These are phyloP conservation scores for Sthenelais limicola DNA, from an alignment of 2,888 invertebrate species.

Conservation along the genomic window DNA sequence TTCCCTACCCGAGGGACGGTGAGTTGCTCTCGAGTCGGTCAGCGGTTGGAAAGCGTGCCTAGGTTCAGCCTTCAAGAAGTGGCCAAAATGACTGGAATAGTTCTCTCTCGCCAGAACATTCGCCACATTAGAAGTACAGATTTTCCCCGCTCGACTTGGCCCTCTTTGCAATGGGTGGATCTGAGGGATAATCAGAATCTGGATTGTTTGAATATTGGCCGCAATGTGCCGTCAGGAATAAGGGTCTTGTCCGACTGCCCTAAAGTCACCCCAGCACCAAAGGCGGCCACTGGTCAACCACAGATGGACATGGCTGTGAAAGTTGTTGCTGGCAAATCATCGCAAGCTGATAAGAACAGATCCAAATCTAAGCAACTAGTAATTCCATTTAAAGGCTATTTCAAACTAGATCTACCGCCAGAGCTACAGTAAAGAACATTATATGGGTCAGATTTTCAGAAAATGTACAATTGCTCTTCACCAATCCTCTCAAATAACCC, in stretches of 20 bases:
- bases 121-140: neutral
- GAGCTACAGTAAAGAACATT: no score
- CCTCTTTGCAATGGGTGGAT: conserved; percentile 17
- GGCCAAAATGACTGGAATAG: neutral
- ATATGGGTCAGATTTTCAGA: no score
- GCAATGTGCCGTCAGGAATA: neutral
- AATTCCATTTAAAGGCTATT: conserved; percentile 29
- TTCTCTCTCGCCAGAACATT: conserved; percentile 3
- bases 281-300: neutral
- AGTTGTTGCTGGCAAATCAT: neutral
- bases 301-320: neutral
- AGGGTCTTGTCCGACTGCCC: conserved; percentile 19
- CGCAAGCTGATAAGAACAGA: neutral
- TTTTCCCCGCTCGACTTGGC: neutral
- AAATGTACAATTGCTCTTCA: no score
- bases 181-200: conserved; percentile 4
- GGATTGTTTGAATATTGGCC: conserved; percentile 2
- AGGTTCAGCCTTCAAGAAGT: neutral
- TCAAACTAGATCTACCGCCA: conserved; percentile 20
- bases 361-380: conserved; percentile 10
- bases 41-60: neutral
- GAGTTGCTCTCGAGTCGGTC: neutral
- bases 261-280: neutral
- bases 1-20: conserved; percentile 15
- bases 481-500: no score